phyloP scores from a whole-genome alignment of 1,140 invertebrate genomes.

The Bombus confusus region DNA sequence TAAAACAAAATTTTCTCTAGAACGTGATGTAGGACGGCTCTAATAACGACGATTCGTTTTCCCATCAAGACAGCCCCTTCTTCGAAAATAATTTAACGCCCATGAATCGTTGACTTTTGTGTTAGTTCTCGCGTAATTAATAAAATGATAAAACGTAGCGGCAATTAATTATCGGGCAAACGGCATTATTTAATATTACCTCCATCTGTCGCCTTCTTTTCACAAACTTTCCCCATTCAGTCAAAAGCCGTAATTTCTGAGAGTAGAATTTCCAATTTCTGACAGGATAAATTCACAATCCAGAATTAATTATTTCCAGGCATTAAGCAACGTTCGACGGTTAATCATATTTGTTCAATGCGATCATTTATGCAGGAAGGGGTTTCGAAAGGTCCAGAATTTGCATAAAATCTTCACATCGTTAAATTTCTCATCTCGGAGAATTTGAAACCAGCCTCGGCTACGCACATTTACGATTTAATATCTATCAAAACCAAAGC shows the following conservation, averaged over 20 bases:
- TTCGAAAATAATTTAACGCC: not conserved
- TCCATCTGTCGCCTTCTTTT: not conserved
- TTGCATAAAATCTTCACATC: not conserved
- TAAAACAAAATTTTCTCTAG: conserved; percentile 6
- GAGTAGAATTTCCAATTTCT: not conserved
- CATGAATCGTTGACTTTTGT: not conserved
- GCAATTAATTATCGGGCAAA: conserved; percentile 12
- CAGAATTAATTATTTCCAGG: not conserved
- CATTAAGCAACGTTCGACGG: not conserved
- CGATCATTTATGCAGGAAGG: not conserved
- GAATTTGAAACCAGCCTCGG: not conserved
- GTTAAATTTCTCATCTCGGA: not conserved
- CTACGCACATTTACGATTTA: not conserved
- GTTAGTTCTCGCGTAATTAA: not conserved
- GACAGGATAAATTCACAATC: not conserved
- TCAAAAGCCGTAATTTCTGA: not conserved
- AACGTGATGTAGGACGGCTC: not conserved
- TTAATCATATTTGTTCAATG: not conserved
- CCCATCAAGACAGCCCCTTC: not conserved
- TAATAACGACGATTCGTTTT: conserved; percentile 30
- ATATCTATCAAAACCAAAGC: too few relatives aligned
- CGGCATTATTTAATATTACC: conserved; percentile 1
- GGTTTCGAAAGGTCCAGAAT: not conserved
- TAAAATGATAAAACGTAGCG: not conserved
- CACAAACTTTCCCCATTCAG: not conserved